A percentile compares a stretch with the other conserved stretches of the same genome.
Evolutionary conservation across 2,113 vertebrate species (phyloP).

Genomic region (Megalops atlanticus): DNA sequence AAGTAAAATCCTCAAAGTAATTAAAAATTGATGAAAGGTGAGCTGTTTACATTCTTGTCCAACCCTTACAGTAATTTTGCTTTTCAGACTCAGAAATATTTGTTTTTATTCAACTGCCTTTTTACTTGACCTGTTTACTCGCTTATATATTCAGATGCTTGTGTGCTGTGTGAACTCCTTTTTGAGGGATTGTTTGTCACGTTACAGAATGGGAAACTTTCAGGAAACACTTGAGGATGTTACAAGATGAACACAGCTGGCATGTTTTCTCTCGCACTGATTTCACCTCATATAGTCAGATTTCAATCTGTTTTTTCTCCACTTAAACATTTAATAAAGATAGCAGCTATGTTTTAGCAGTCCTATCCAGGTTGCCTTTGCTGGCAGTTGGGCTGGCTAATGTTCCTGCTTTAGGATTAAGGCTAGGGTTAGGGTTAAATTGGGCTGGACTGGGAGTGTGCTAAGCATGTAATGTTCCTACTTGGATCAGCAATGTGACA

Average conservation of each 20-base stretch:
- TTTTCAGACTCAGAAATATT: background rate
- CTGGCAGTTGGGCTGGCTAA: background rate
- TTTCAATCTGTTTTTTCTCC: background rate
- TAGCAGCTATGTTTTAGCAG: background rate
- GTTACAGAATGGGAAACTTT: background rate
- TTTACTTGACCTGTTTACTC: background rate
- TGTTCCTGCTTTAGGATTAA: too few species aligned
- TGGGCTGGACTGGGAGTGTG: too few species aligned
- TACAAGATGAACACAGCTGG: too few species aligned
- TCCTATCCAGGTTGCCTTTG: background rate
- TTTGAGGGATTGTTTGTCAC: background rate
- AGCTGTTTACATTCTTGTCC: background rate
- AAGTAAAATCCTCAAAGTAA: background rate
- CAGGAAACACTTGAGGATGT: constrained; percentile 4
- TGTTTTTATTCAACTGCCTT: background rate
- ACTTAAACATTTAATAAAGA: background rate
- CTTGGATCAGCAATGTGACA: too few species aligned
- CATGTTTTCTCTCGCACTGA: background rate
- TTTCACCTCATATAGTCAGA: background rate
- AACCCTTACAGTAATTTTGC: background rate
- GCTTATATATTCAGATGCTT: background rate
- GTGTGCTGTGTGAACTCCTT: background rate
- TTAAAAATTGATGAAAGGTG: background rate
- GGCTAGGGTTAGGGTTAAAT: too few species aligned
- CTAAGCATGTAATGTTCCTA: too few species aligned